Evolutionary conservation across 35 echinoderm and acorn worm species (phyloP), one percentile per base, ranked within the genome.

Genomic region (Lytechinus pictus): DNA sequence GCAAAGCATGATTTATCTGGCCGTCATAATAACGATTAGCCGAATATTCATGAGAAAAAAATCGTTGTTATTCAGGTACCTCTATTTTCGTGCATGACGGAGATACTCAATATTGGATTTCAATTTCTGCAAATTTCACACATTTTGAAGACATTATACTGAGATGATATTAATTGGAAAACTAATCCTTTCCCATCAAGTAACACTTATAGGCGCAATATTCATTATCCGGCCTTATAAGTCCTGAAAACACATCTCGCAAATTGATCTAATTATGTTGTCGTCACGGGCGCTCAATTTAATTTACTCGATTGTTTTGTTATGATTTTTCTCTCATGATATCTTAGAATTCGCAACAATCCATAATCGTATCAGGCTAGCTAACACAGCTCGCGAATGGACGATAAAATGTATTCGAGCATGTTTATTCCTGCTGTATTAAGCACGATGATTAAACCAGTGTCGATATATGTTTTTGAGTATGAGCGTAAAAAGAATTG

Each of bases 241-340:
- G n/a, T n/a, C 66, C 21, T 79, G 66, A 79, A 79, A 79, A 79
- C 66, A 79, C 66, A 79, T 79, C 21, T 79, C n/a, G 66, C 19
- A 79, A 79, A 79, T 79, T 79, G 66, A 79, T 79, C 66, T 79
- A 24, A 79, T 79, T 79, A 79, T 24, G 66, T 79, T 79, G n/a
- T 79, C 66, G 66, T 16, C 66, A 79, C 21, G n/a, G 66, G 66
- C 66, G 66, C 66, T 79, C 19, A 24, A 79, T 79, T n/a, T 3
- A 79, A 79, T 79, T 79, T 79, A 79, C 66, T 79, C 8, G n/a
- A 1, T 24, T 79, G 66, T 79, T 24, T 16, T 7, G 21, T 79
- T 79, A 79, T 14, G 66, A 19, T 4, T 79, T 71, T 57, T 57
- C 9, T 58, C n/a, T 5, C 66, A 79, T n/a, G 16, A 79, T n/a